phyloP scores from a whole-genome alignment of 2,797 vertebrate genomes.

The Characodon lateralis region DNA sequence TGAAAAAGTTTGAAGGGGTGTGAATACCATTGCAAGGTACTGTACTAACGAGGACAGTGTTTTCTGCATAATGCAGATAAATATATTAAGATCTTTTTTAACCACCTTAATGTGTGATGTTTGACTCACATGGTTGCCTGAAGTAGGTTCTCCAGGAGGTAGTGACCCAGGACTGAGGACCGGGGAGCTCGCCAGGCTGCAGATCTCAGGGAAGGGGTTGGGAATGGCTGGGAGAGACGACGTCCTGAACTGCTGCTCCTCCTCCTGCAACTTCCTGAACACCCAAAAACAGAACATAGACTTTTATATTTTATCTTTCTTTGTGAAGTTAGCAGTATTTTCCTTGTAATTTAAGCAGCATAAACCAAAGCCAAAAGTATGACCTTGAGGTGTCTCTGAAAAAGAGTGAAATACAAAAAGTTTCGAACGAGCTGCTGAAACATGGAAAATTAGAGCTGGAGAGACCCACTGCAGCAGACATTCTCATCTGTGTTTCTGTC shows the following conservation, averaged over 20 bases:
- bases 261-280: constrained; percentile 90
- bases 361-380: background rate
- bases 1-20: background rate
- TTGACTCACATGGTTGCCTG: constrained; percentile 76
- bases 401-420: constrained; percentile 42
- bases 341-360: background rate
- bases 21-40: background rate
- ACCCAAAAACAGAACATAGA: background rate
- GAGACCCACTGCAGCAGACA: constrained; percentile 45
- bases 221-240: constrained; percentile 97
- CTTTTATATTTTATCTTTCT: background rate
- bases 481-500: constrained; percentile 75
- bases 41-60: background rate
- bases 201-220: constrained; percentile 96
- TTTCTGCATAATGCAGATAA: background rate
- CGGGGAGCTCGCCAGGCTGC: constrained; percentile 87
- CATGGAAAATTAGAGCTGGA: constrained; percentile 37
- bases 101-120: background rate
- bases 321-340: constrained; percentile 1
- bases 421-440: constrained; percentile 60
- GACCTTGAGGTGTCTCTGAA: constrained; percentile 20
- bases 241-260: constrained; percentile 90
- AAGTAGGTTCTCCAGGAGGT: constrained; percentile 86
- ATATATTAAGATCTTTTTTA: background rate
- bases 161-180: constrained; percentile 88